Conservation (phyloP, 2,888 invertebrate genomes). For the Drosophila gaucha region DNA sequence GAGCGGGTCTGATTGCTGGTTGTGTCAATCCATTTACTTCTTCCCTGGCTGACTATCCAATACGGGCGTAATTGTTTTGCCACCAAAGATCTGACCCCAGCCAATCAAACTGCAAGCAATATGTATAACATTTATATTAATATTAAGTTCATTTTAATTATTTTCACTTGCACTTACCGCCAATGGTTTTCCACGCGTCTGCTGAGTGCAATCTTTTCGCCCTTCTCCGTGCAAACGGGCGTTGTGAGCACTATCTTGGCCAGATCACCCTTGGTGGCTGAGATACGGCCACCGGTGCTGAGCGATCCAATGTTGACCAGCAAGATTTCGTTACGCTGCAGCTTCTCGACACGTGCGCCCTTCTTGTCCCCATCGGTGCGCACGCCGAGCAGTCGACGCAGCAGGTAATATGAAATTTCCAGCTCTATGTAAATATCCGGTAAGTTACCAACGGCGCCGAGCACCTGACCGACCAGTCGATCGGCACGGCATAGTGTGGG, state of each 20-base stretch:
- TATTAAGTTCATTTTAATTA: not conserved
- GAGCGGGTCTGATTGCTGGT: conserved; percentile 38
- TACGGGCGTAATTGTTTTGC: conserved; percentile 95
- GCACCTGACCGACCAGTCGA: conserved; percentile 98
- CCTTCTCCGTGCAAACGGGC: conserved; percentile 99
- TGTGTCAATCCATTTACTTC: conserved; percentile 51
- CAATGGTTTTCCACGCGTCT: conserved; percentile 99
- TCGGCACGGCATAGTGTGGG: conserved; percentile 99
- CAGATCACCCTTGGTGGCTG: conserved; percentile 97
- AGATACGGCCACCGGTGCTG: conserved; percentile 98
- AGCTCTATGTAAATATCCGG: conserved; percentile 99
- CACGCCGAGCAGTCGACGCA: conserved; percentile 97
- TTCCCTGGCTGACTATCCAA: conserved; percentile 70
- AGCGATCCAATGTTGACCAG: conserved; percentile 99
- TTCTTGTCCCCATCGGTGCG: conserved; percentile 99
- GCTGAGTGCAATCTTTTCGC: conserved; percentile 99
- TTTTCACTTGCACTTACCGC: conserved; percentile 88
- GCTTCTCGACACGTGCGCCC: conserved; percentile 98
- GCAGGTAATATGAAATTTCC: conserved; percentile 98
- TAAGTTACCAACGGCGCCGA: conserved; percentile 98
- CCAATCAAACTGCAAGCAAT: conserved; percentile 93
- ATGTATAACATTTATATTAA: not conserved
- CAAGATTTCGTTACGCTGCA: conserved; percentile 95
- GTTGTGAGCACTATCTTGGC: conserved; percentile 98
- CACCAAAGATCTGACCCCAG: conserved; percentile 99